Conservation (phyloP, 2,797 vertebrate species). For the Mus minutoides region DNA sequence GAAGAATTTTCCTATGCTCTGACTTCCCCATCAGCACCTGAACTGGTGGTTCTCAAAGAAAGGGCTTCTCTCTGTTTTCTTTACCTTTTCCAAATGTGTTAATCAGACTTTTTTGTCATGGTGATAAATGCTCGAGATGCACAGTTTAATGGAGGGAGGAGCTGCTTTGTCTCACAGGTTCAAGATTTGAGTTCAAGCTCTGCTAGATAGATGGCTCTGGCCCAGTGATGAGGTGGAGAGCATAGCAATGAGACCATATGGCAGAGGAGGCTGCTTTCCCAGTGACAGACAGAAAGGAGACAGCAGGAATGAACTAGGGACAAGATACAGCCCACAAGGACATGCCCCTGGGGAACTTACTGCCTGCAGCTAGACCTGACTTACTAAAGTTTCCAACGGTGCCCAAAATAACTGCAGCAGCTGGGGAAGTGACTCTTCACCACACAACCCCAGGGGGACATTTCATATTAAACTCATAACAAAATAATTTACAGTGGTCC, state of each 20-base stretch:
- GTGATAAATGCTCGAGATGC: neutral
- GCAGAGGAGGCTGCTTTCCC: neutral
- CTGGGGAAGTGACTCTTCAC: neutral
- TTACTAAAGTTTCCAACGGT: neutral
- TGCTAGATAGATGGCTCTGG: neutral
- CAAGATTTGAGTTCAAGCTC: neutral
- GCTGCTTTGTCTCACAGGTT: neutral
- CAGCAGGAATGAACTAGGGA: neutral
- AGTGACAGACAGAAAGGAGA: neutral
- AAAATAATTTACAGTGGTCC: neutral
- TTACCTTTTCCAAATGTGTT: neutral
- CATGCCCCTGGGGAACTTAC: neutral
- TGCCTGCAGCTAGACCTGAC: neutral
- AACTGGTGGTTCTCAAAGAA: neutral
- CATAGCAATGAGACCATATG: neutral
- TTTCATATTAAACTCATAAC: neutral
- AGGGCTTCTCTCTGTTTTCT: neutral
- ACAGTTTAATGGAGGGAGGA: neutral
- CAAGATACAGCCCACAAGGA: neutral
- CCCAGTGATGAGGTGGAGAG: neutral
- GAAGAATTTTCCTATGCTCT: neutral
- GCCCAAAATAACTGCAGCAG: neutral
- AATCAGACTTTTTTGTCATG: neutral
- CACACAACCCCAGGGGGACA: neutral
- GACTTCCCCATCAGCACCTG: neutral